These are phyloP conservation scores for Tubulanus polymorphus DNA, from an alignment of 2,888 invertebrate genomes.

Conservation along the genomic window DNA sequence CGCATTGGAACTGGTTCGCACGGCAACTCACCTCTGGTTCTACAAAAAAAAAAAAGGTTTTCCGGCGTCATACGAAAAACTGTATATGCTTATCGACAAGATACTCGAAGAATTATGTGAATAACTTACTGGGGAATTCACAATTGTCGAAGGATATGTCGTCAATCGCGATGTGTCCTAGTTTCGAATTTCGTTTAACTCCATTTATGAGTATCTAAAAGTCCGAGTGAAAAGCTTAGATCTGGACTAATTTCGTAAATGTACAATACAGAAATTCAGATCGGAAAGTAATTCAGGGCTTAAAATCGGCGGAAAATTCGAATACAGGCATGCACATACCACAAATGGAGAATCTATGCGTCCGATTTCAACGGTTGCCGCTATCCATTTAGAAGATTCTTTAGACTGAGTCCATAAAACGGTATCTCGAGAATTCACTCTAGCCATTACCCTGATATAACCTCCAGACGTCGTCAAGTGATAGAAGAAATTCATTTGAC, in stretches of 20 bases:
- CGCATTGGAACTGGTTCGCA: conserved; percentile 31
- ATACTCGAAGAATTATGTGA: conserved; percentile 1
- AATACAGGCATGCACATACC: background rate
- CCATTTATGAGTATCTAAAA: background rate
- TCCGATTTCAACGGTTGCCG: conserved; percentile 30
- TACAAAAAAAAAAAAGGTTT: background rate
- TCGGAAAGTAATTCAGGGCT: too few species aligned
- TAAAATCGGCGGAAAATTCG: too few species aligned
- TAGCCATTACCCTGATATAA: conserved; percentile 25
- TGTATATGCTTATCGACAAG: background rate
- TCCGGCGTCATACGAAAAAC: conserved; percentile 1
- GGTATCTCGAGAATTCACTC: conserved; percentile 17
- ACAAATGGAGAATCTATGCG: conserved; percentile 24
- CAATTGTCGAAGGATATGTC: conserved; percentile 39
- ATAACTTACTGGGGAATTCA: conserved; percentile 39
- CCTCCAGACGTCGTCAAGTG: background rate
- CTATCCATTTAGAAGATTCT: conserved; percentile 30
- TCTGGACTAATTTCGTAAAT: background rate
- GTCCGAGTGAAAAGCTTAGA: too few species aligned
- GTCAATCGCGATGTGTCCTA: conserved; percentile 42
- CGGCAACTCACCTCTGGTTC: conserved; percentile 23
- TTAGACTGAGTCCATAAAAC: conserved; percentile 12
- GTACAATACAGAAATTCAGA: background rate
- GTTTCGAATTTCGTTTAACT: too few species aligned
- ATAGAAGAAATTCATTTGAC: background rate